phyloP scores from a whole-genome alignment of 2,113 vertebrate species.

The Falcunculus frontatus region DNA sequence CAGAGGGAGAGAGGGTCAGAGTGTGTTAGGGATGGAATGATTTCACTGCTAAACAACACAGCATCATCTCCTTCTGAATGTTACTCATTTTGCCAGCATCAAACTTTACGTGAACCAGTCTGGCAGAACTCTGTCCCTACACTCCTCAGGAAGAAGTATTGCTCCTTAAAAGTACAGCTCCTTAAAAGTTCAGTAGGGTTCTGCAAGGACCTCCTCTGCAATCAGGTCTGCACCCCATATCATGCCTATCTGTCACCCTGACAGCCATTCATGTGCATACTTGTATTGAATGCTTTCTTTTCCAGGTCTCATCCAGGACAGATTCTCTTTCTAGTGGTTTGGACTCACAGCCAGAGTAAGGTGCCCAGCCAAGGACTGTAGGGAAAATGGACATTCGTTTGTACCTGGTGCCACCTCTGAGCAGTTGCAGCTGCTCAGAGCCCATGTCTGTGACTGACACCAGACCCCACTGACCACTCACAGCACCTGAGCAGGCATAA shows the following conservation, averaged over 20 bases:
- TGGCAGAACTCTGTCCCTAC: background rate
- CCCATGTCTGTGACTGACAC: background rate
- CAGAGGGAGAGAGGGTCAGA: rapidly evolving
- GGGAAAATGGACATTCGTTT: background rate
- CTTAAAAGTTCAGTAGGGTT: background rate
- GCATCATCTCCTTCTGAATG: background rate
- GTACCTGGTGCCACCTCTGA: background rate
- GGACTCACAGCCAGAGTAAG: background rate
- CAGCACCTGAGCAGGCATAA: background rate
- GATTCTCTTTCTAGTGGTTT: background rate
- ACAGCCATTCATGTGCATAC: rapidly evolving
- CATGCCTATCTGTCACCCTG: background rate
- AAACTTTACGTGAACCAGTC: background rate
- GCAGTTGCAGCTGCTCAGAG: background rate
- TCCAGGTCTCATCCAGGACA: background rate
- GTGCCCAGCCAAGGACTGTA: rapidly evolving
- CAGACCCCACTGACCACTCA: background rate
- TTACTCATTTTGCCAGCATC: background rate
- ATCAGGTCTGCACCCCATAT: background rate
- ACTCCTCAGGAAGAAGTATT: background rate
- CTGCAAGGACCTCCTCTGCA: background rate
- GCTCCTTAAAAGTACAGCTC: background rate
- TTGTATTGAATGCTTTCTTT: background rate
- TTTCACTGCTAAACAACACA: background rate
- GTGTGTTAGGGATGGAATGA: background rate